Evolutionary conservation across 2,888 invertebrate genomes (phyloP).

Genomic region (Anticlea derivata): DNA sequence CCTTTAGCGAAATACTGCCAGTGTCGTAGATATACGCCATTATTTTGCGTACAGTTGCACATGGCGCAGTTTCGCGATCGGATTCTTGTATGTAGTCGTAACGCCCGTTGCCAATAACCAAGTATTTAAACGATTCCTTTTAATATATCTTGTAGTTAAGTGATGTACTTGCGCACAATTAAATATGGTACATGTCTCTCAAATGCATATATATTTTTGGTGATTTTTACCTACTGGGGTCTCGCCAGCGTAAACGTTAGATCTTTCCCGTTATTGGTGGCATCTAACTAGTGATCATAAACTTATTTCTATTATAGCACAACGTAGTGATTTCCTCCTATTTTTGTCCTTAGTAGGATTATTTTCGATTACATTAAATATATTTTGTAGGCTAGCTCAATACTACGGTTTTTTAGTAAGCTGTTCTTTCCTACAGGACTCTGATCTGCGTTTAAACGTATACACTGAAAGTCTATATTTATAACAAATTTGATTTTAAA

Average conservation of each 20-base stretch:
- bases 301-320: slow-evolving; percentile 69
- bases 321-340: slow-evolving; percentile 60
- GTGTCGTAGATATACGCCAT: slow-evolving; percentile 49
- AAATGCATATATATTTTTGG: slow-evolving; percentile 78
- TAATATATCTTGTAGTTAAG: slow-evolving; percentile 73
- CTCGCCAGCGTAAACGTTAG: slow-evolving; percentile 39
- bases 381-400: slow-evolving; percentile 62
- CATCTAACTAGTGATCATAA: slow-evolving; percentile 74
- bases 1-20: slow-evolving; percentile 77
- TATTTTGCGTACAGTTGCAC: slow-evolving; percentile 30
- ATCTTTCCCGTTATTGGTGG: slow-evolving; percentile 58
- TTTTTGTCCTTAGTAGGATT: slow-evolving; percentile 60
- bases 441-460: slow-evolving; percentile 68
- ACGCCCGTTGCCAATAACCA: slow-evolving; percentile 76
- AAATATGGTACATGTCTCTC: slow-evolving; percentile 31
- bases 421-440: slow-evolving; percentile 50
- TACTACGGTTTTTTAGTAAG: slow-evolving; percentile 45
- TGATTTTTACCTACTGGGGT: slow-evolving; percentile 63
- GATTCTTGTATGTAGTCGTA: slow-evolving; percentile 51
- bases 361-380: slow-evolving; percentile 45
- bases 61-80: slow-evolving; percentile 47
- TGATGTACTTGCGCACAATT: slow-evolving; percentile 76
- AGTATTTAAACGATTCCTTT: slow-evolving; percentile 73
- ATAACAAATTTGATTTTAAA: slow-evolving; percentile 77
- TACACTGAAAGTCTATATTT: slow-evolving; percentile 78